phyloP scores from a whole-genome alignment of 2,113 vertebrate species.

The Meriones unguiculatus region DNA sequence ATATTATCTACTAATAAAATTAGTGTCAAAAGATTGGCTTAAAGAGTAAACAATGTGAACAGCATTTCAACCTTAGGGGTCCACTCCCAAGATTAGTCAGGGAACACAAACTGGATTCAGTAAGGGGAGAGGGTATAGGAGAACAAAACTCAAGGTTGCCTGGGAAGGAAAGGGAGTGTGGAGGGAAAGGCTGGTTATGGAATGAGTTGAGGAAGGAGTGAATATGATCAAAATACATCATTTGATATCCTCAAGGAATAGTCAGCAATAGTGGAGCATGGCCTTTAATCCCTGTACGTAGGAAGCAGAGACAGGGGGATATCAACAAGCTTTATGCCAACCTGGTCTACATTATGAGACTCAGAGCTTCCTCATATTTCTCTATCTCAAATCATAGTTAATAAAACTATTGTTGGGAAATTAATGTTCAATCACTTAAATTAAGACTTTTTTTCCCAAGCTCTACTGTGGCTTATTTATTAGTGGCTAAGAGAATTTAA shows the following conservation, averaged over 20 bases:
- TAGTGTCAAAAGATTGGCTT: not conserved
- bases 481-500: no score
- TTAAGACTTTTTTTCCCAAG: not conserved
- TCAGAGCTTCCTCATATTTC: not conserved
- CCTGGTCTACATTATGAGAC: not conserved
- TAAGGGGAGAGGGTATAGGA: not conserved
- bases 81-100: not conserved
- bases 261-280: not conserved
- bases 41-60: not conserved
- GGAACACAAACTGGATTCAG: not conserved
- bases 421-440: not conserved
- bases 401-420: not conserved
- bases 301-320: not conserved
- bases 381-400: not conserved
- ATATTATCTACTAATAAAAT: not conserved
- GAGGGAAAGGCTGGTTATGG: no score
- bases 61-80: not conserved
- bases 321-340: not conserved
- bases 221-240: not conserved
- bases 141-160: not conserved
- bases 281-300: not conserved
- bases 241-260: not conserved
- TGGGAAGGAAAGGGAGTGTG: not conserved
- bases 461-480: no score
- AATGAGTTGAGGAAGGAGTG: not conserved